phyloP scores from a whole-genome alignment of 2,888 invertebrate genomes.

The Molanna angustata region DNA sequence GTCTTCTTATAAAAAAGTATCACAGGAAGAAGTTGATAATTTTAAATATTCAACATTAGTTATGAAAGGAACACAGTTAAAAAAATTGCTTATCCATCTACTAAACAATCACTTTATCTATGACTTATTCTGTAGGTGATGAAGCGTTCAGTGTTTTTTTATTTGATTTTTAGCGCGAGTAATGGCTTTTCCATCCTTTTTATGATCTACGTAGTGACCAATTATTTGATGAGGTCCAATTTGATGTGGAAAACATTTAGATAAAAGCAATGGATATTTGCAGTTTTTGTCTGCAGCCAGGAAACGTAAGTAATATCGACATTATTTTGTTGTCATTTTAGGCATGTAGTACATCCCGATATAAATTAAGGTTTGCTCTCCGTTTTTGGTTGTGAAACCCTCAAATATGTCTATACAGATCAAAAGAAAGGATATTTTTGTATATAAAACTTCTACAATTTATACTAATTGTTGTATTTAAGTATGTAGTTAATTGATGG shows the following conservation, averaged over 20 bases:
- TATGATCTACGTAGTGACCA: slow-evolving; percentile 25
- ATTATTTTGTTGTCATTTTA: slow-evolving; percentile 35
- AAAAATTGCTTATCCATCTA: too few relatives aligned
- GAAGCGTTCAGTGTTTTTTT: slow-evolving; percentile 30
- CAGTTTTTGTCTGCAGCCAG: slow-evolving; percentile 50
- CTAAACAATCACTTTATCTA: too few relatives aligned
- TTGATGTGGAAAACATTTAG: slow-evolving; percentile 12
- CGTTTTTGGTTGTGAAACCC: slow-evolving; percentile 1
- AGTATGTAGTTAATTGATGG: too few relatives aligned
- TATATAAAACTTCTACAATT: too few relatives aligned
- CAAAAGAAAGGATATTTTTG: too few relatives aligned
- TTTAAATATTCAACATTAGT: too few relatives aligned
- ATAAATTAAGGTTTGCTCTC: slow-evolving; percentile 6
- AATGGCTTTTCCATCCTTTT: slow-evolving; percentile 27
- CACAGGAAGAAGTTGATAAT: too few relatives aligned
- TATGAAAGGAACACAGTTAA: too few relatives aligned
- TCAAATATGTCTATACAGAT: slow-evolving; percentile 6
- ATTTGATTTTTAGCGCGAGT: slow-evolving; percentile 31
- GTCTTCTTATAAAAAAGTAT: too few relatives aligned
- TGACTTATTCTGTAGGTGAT: slow-evolving; percentile 28
- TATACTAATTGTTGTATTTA: too few relatives aligned
- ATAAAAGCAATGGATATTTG: slow-evolving; percentile 40
- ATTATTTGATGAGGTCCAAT: slow-evolving; percentile 17
- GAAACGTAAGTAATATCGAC: slow-evolving; percentile 47
- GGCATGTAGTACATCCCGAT: slow-evolving; percentile 13